Percentiles rank a stretch among this genome's conserved stretches.
Evolutionary conservation across 2,888 invertebrate genomes (phyloP).

Genomic region (Hydroisotoma schaefferi): DNA sequence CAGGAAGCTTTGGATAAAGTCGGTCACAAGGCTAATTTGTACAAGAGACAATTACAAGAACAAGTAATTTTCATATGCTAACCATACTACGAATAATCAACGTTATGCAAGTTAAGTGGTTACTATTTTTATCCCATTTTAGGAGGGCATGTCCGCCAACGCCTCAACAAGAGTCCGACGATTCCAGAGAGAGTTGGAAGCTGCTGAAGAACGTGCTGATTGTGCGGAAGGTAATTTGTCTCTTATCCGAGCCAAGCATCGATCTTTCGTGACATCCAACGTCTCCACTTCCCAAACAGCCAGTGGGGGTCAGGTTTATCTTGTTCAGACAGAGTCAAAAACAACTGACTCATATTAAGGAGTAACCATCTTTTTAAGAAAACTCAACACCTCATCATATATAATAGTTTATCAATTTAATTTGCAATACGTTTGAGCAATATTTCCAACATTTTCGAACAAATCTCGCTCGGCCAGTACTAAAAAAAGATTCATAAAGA

Average conservation of each 20-base stretch:
- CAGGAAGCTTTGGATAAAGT: slow-evolving; percentile 87
- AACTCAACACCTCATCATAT: background rate
- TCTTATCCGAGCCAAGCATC: slow-evolving; percentile 95
- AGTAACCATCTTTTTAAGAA: background rate
- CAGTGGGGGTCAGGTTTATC: slow-evolving; percentile 70
- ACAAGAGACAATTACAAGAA: slow-evolving; percentile 93
- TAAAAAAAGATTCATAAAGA: too few species aligned
- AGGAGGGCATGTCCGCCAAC: slow-evolving; percentile 89
- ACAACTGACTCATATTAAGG: slow-evolving; percentile 38
- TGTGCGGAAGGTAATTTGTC: slow-evolving; percentile 89
- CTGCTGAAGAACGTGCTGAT: slow-evolving; percentile 95
- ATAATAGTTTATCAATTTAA: slow-evolving; percentile 12
- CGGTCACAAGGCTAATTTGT: slow-evolving; percentile 81
- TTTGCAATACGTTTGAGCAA: slow-evolving; percentile 9
- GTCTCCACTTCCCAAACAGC: slow-evolving; percentile 90
- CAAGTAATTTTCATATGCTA: slow-evolving; percentile 66
- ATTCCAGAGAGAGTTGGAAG: slow-evolving; percentile 97
- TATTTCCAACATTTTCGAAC: slow-evolving; percentile 9
- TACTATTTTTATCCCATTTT: too few species aligned
- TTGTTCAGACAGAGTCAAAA: slow-evolving; percentile 47
- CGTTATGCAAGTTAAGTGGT: too few species aligned
- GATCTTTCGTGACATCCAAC: slow-evolving; percentile 66
- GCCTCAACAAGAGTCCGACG: slow-evolving; percentile 92
- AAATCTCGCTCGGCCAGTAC: background rate
- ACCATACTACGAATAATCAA: too few species aligned